These are phyloP conservation scores for Perognathus longimembris DNA, from an alignment of 2,113 vertebrate species.

Conservation along the genomic window DNA sequence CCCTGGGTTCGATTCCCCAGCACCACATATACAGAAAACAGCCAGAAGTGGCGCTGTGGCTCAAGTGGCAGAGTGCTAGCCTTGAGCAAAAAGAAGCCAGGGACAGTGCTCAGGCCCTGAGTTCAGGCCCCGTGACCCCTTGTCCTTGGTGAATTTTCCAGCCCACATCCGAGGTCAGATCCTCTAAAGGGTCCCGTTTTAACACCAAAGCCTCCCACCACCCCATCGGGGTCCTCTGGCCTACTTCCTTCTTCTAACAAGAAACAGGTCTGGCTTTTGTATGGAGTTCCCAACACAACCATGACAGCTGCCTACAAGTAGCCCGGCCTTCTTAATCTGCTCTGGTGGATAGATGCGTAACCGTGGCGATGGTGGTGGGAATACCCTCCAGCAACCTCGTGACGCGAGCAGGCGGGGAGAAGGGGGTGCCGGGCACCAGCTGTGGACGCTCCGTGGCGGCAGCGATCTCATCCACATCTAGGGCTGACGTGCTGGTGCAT, in stretches of 20 bases:
- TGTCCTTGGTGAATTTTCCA: too few species aligned
- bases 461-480: conserved; percentile 93
- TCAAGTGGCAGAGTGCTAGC: too few species aligned
- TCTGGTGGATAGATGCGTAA: conserved; percentile 92
- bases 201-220: conserved; percentile 93
- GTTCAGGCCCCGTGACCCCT: too few species aligned
- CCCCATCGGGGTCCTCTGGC: conserved; percentile 91
- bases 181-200: conserved; percentile 93
- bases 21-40: too few species aligned
- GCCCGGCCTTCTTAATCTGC: conserved; percentile 91
- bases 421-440: conserved; percentile 94
- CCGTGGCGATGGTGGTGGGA: conserved; percentile 89
- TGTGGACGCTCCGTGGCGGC: conserved; percentile 87
- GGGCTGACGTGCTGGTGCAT: conserved; percentile 93
- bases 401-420: conserved; percentile 94
- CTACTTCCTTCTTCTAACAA: conserved; percentile 94
- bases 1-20: too few species aligned
- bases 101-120: too few species aligned
- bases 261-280: conserved; percentile 88
- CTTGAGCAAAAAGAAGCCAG: too few species aligned
- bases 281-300: conserved; percentile 94
- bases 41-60: too few species aligned
- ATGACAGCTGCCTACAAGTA: conserved; percentile 94
- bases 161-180: conserved; percentile 92
- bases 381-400: conserved; percentile 96